Base-by-base conservation (phyloP, 2,888 invertebrate genomes). In the Tholera decimalis region DNA sequence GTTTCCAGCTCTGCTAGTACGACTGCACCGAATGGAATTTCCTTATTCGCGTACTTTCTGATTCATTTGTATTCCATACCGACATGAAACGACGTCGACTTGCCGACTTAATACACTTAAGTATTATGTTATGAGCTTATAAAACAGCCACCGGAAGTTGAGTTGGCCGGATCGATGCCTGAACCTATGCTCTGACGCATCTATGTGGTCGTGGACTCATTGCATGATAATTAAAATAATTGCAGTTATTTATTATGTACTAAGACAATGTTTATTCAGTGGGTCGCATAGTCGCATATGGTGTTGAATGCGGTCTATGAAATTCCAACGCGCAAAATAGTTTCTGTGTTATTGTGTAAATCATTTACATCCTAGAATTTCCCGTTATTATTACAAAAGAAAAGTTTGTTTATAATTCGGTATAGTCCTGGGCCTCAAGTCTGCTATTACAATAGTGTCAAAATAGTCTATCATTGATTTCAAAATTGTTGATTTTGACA, bases 31-130 rank as follows among this genome's bases (percentile, higher is more conserved):
- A 88, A 86, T 84, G 92, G 92, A 93, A 94, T 94, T 93, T 93
- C 91, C 92, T 92, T 86, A 87, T 90, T 90, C 83, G 88, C 89
- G 88, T 89, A 90, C 89, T 90, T 92, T 92, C 90, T 91, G 93
- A 92, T 89, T 93, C 92, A 94, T 94, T 93, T 90, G 91, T 93
- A 93, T 94, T 91, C 93, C 73, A 83, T 76, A 82, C 67, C 80
- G 77, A 81, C 82, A 78, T 82, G 80, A 66, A 70, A 72, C 73
- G 84, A 76, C 82, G 80, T 74, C 77, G 75, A 79, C 61, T 76
- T 81, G 85, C 79, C 80, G 77, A 84, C 82, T 86, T 89, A 86
- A 88, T 86, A 83, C 83, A 88, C 83, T 83, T 82, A 83, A 83
- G 70, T 83, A 86, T 85, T 87, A 83, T 86, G 87, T 86, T 85